A percentile compares a stretch with the other conserved stretches of the same genome.
Evolutionary conservation across 2,888 invertebrate genomes (phyloP).

Genomic region (Drosophila ustulata): DNA sequence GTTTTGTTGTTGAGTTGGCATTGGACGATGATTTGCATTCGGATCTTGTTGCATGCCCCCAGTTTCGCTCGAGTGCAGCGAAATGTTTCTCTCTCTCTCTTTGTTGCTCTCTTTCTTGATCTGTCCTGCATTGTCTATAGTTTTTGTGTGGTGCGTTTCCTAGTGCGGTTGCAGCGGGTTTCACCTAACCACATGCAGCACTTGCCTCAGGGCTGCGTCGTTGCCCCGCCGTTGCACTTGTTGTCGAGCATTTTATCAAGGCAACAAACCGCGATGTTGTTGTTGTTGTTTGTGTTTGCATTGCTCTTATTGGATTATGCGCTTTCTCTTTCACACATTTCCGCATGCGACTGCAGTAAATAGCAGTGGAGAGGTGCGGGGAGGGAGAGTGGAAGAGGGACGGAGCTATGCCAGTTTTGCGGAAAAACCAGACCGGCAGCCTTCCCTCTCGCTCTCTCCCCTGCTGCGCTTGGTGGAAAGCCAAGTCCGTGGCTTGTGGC

Average conservation of each 20-base stretch:
- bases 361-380: neutral
- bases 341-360: constrained; percentile 53
- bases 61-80: constrained; percentile 35
- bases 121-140: neutral
- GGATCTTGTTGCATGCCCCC: constrained; percentile 39
- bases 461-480: constrained; percentile 35
- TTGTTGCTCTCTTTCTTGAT: neutral
- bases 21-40: constrained; percentile 28
- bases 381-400: constrained; percentile 13
- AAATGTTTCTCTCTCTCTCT: neutral
- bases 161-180: constrained; percentile 50
- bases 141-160: constrained; percentile 18
- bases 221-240: constrained; percentile 59
- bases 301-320: constrained; percentile 72
- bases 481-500: constrained; percentile 29
- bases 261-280: constrained; percentile 8
- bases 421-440: constrained; percentile 67
- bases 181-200: constrained; percentile 52
- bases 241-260: constrained; percentile 47
- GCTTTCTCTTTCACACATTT: constrained; percentile 79
- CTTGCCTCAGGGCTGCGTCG: constrained; percentile 50
- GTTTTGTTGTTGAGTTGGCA: constrained; percentile 25
- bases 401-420: constrained; percentile 42
- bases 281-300: constrained; percentile 14
- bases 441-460: neutral